A percentile compares a stretch with the other conserved stretches of the same genome.
These are phyloP conservation scores for Cheilosia soror DNA, from an alignment of 2,888 invertebrate genomes.

Conservation along the genomic window DNA sequence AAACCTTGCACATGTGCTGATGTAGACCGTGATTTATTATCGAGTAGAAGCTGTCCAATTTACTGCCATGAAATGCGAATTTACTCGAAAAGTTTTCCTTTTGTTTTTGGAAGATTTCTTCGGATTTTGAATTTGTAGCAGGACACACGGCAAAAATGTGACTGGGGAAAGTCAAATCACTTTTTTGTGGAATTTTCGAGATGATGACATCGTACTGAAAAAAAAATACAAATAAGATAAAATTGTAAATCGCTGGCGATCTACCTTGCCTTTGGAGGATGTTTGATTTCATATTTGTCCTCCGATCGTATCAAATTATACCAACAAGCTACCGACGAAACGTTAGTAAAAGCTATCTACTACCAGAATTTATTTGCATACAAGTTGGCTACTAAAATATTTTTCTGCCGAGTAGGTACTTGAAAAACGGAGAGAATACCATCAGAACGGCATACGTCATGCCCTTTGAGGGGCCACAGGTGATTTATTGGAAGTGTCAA, in stretches of 20 bases:
- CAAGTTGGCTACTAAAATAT: no score
- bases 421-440: no score
- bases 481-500: no score
- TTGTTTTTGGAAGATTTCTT: conserved; percentile 85
- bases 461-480: no score
- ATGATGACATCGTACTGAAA: conserved; percentile 86
- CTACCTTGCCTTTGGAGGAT: not conserved
- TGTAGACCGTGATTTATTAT: conserved; percentile 91
- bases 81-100: conserved; percentile 86
- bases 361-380: no score
- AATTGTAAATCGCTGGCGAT: not conserved
- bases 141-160: conserved; percentile 88
- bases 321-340: no score
- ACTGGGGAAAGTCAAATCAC: conserved; percentile 85
- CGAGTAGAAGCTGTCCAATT: conserved; percentile 92
- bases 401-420: no score
- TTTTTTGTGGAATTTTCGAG: conserved; percentile 84
- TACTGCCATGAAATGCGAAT: conserved; percentile 92
- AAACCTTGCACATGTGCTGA: conserved; percentile 88
- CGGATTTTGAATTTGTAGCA: conserved; percentile 85
- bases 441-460: no score
- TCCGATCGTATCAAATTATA: not conserved
- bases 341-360: no score
- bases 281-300: not conserved
- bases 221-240: not conserved